Evolutionary conservation across 30 jellyfish, hydroid and myxozoan species (phyloP).

Genomic region (Hydractinia echinata): DNA sequence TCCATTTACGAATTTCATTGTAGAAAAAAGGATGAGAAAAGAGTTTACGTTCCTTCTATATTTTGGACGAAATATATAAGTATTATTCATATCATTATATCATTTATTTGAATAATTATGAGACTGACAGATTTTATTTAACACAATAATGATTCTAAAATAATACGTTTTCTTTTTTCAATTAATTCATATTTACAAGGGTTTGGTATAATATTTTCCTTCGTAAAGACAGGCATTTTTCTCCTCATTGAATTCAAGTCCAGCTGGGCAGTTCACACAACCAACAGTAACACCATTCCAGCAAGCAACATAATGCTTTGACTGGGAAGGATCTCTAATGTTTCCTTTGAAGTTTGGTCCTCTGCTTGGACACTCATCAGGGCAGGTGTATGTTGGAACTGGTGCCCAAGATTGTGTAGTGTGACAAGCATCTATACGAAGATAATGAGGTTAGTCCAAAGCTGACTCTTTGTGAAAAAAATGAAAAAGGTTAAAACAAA

Average conservation of each 20-base stretch:
- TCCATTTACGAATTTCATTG: too few relatives aligned
- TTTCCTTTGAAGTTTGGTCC: conserved; percentile 3
- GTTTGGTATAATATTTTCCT: conserved; percentile 16
- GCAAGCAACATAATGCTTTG: conserved; percentile 24
- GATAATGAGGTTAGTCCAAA: background rate
- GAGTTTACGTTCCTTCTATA: too few relatives aligned
- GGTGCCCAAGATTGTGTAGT: background rate
- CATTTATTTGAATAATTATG: too few relatives aligned
- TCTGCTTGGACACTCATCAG: background rate
- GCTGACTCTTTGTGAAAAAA: background rate
- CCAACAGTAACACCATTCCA: conserved; percentile 36
- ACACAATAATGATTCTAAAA: too few relatives aligned
- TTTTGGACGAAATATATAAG: too few relatives aligned
- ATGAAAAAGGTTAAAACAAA: background rate
- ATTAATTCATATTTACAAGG: background rate
- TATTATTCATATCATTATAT: too few relatives aligned
- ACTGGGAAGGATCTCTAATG: conserved; percentile 6
- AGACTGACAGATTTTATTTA: too few relatives aligned
- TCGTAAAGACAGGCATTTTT: conserved; percentile 24
- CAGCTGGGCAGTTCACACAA: conserved; percentile 35
- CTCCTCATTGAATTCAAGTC: conserved; percentile 23
- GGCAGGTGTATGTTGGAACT: background rate
- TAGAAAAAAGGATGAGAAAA: too few relatives aligned
- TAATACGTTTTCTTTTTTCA: too few relatives aligned
- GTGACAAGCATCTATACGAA: background rate